Evolutionary conservation across 2,888 invertebrate genomes (phyloP).

Genomic region (Dryococelus australis): DNA sequence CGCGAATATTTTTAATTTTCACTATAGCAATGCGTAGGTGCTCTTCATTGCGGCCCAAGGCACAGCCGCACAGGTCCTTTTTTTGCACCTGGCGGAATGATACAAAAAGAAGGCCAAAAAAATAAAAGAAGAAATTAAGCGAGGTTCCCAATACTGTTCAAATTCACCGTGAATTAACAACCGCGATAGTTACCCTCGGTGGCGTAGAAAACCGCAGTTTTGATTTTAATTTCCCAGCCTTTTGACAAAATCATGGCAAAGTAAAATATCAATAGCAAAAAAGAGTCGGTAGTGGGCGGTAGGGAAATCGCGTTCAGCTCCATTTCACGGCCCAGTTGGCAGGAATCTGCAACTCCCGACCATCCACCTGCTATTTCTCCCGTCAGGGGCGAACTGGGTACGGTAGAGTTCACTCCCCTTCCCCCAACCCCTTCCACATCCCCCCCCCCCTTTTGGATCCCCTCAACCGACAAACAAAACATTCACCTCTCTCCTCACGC

Average conservation of each 20-base stretch:
- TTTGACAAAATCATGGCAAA: background rate
- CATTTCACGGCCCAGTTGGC: background rate
- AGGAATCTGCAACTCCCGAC: background rate
- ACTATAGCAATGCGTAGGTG: too few species aligned
- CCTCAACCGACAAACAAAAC: background rate
- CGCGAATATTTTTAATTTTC: too few species aligned
- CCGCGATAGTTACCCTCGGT: background rate
- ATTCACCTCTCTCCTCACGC: background rate
- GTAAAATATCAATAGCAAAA: background rate
- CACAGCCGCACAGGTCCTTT: too few species aligned
- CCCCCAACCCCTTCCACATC: background rate
- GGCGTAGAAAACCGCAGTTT: background rate
- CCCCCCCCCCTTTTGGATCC: too few species aligned
- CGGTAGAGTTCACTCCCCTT: background rate
- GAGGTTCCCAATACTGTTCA: too few species aligned
- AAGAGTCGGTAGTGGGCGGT: too few species aligned
- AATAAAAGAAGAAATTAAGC: too few species aligned
- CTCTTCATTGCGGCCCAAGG: too few species aligned
- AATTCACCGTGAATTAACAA: too few species aligned
- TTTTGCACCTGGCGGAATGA: too few species aligned
- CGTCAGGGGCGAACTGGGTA: background rate
- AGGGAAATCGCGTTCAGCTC: background rate
- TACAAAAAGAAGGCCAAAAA: too few species aligned
- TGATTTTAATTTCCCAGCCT: background rate
- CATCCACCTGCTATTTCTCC: background rate